Evolutionary conservation across 2,888 invertebrate genomes (phyloP).

Genomic region (Cryptocheilus praepositus): DNA sequence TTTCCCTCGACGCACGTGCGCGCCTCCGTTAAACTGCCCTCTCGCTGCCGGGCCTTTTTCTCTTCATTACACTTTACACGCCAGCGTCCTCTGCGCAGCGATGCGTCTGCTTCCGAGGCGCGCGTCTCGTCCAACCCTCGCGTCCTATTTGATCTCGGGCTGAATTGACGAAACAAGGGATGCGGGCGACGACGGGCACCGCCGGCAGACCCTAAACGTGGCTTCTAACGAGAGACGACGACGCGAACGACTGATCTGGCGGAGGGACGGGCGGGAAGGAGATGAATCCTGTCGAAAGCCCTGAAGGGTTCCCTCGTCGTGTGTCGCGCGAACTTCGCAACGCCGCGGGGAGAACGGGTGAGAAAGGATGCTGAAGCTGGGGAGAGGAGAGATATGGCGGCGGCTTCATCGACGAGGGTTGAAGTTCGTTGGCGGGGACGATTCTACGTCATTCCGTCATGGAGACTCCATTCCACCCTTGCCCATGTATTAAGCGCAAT

Average conservation of each 20-base stretch:
- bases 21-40: no score
- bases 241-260: background rate
- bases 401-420: conserved; percentile 8
- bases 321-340: conserved; percentile 1
- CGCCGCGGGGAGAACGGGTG: background rate
- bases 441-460: background rate
- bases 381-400: background rate
- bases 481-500: no score
- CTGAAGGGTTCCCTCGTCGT: conserved; percentile 20
- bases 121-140: conserved; percentile 24
- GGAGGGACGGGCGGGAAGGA: background rate
- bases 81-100: background rate
- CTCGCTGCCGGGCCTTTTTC: background rate
- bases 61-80: background rate
- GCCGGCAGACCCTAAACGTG: conserved; percentile 21
- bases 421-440: conserved; percentile 3
- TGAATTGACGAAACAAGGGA: conserved; percentile 54
- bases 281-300: conserved; percentile 18
- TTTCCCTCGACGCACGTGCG: no score
- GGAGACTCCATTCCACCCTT: no score
- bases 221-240: conserved; percentile 33
- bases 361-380: no score
- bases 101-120: no score
- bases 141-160: conserved; percentile 55
- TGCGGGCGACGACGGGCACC: conserved; percentile 43